Conservation (phyloP, 2,888 invertebrate genomes). For the Anoncus sp. region DNA sequence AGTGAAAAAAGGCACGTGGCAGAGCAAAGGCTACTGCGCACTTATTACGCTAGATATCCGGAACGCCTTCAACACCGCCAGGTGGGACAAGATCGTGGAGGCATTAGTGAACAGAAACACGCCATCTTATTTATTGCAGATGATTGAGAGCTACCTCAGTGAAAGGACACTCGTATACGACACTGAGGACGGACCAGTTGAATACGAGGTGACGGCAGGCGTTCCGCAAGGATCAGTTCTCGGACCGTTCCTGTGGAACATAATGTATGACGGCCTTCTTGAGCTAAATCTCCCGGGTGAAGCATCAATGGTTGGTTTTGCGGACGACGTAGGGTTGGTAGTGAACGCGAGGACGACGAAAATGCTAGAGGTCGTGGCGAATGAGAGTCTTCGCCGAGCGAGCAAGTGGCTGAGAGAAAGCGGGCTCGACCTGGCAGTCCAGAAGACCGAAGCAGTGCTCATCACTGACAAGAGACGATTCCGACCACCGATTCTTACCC, state of each 20-base stretch:
- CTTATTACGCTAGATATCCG: conserved; percentile 13
- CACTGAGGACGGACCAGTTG: conserved; percentile 10
- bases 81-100: conserved; percentile 8
- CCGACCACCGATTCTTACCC: neutral
- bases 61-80: conserved; percentile 12
- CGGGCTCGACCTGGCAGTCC: conserved; percentile 21
- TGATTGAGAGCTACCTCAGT: conserved; percentile 25
- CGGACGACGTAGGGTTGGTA: neutral
- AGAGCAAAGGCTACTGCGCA: conserved; percentile 17
- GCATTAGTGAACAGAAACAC: neutral
- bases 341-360: conserved; percentile 11
- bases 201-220: conserved; percentile 13
- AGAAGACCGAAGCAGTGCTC: conserved; percentile 31
- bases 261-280: conserved; percentile 46
- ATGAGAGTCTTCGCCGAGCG: neutral
- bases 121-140: neutral
- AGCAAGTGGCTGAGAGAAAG: conserved; percentile 7
- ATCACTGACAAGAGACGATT: neutral
- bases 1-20: neutral
- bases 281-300: conserved; percentile 1
- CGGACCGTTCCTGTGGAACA: conserved; percentile 42
- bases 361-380: conserved; percentile 2
- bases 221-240: conserved; percentile 42
- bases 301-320: conserved; percentile 12
- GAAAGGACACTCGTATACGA: conserved; percentile 24